Evolutionary conservation across 2,888 invertebrate species (phyloP).

Genomic region (Epicampocera succincta): DNA sequence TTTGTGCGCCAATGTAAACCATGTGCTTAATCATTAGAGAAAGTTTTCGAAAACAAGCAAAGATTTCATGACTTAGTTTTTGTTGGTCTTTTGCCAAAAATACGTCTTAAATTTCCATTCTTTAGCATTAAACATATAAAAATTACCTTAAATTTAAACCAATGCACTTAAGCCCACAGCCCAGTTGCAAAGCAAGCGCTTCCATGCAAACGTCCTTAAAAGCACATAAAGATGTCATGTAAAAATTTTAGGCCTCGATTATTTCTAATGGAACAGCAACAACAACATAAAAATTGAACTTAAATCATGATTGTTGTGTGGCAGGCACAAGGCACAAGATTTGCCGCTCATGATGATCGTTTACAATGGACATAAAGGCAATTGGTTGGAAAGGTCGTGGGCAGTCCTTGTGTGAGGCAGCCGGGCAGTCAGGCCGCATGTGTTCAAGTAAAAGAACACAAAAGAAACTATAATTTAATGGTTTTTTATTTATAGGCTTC

Average conservation of each 20-base stretch:
- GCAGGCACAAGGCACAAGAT: not conserved
- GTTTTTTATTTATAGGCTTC: constrained; percentile 72
- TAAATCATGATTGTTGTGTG: not conserved
- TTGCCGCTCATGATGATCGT: constrained; percentile 28
- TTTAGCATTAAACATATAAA: no score
- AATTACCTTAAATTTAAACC: no score
- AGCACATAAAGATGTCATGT: no score
- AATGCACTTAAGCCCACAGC: no score
- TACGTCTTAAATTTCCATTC: no score
- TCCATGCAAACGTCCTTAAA: no score
- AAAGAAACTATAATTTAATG: constrained; percentile 58
- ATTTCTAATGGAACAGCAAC: constrained; percentile 5
- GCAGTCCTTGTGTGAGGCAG: not conserved
- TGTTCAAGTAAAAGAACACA: constrained; percentile 3
- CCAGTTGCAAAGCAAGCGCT: no score
- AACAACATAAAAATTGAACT: constrained; percentile 21
- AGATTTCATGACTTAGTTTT: no score
- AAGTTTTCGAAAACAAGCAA: no score
- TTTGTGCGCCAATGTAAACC: no score
- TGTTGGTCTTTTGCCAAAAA: no score
- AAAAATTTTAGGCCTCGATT: constrained; percentile 1
- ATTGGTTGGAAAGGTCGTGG: constrained; percentile 11
- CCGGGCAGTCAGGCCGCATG: not conserved
- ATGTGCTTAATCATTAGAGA: no score
- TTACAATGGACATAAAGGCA: constrained; percentile 24